Conservation (phyloP, 2,888 invertebrate species). For the Sipha maydis region DNA sequence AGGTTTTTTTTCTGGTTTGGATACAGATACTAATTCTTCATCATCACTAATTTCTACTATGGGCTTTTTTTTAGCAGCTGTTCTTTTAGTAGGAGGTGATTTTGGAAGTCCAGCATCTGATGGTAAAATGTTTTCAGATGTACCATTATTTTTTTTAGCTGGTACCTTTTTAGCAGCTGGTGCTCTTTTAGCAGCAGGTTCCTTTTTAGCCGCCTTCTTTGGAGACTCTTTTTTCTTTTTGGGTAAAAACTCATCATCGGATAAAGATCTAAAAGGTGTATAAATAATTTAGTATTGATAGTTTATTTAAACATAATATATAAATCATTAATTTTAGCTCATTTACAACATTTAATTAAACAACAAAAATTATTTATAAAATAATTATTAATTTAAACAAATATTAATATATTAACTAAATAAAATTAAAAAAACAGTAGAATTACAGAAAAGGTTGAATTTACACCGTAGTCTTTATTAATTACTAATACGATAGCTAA, state of each 20-base stretch:
- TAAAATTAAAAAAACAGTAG: too few relatives aligned
- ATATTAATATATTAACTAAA: too few relatives aligned
- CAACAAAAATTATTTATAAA: too few relatives aligned
- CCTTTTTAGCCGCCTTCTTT: conserved; percentile 39
- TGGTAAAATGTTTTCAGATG: conserved; percentile 18
- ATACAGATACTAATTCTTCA: background rate
- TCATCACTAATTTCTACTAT: background rate
- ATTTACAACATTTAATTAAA: too few relatives aligned
- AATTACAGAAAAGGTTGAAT: too few relatives aligned
- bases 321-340: too few relatives aligned
- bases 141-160: conserved; percentile 59
- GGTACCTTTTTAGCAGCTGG: conserved; percentile 53
- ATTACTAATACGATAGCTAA: too few relatives aligned
- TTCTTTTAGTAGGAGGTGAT: conserved; percentile 29
- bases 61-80: conserved; percentile 27
- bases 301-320: too few relatives aligned
- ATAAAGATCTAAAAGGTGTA: conserved; percentile 20
- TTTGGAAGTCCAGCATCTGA: conserved; percentile 24
- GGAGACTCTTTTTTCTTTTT: conserved; percentile 62
- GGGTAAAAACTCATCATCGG: conserved; percentile 42
- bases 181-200: conserved; percentile 10
- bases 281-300: background rate
- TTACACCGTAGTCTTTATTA: too few relatives aligned
- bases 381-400: too few relatives aligned
- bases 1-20: conserved; percentile 45